Percentiles rank a stretch among this genome's conserved stretches.
Conservation (phyloP, 2,113 vertebrate genomes). For the Heptranchias perlo region DNA sequence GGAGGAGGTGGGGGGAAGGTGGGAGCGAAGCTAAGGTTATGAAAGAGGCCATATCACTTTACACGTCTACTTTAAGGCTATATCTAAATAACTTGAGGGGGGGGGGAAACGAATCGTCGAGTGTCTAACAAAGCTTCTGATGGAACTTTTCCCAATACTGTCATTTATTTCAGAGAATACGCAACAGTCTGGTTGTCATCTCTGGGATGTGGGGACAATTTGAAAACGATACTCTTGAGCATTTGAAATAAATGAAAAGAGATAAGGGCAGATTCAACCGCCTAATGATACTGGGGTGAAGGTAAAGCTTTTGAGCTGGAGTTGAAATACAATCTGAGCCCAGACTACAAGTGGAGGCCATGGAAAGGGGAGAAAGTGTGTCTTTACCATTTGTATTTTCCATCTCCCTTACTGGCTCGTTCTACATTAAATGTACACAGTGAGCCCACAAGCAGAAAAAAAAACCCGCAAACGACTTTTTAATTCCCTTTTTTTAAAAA, state of each 20-base stretch:
- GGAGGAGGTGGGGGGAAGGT: background rate
- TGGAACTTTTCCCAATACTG: background rate
- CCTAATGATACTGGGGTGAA: background rate
- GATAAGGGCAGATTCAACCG: background rate
- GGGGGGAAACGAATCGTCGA: background rate
- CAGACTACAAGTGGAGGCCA: background rate
- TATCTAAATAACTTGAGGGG: background rate
- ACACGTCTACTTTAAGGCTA: too few species aligned
- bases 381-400: background rate
- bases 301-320: background rate
- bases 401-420: background rate
- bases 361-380: background rate
- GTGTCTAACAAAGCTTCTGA: background rate
- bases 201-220: too few species aligned
- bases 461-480: background rate
- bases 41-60: background rate
- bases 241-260: background rate
- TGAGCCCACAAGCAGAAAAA: background rate
- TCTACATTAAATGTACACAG: background rate
- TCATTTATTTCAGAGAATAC: background rate
- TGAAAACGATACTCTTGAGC: background rate
- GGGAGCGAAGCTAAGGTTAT: background rate
- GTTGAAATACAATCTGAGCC: background rate
- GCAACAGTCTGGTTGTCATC: background rate
- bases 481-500: background rate